Conservation (phyloP, 2,113 vertebrate species). For the Austrofundulus limnaeus region DNA sequence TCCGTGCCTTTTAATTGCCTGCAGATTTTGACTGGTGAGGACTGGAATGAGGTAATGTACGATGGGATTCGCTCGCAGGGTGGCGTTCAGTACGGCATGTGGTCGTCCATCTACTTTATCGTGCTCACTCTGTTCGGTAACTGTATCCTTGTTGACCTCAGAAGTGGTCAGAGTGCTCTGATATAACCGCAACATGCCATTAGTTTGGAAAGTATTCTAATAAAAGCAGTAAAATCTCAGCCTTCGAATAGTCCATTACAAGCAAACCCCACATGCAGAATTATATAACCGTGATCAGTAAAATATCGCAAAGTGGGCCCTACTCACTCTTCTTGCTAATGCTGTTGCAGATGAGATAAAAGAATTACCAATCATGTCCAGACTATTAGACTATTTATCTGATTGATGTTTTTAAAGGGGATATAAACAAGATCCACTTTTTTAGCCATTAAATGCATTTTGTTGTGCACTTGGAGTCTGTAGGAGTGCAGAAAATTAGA, state of each 20-base stretch:
- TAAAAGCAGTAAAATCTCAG: slow-evolving; percentile 1
- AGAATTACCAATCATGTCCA: not conserved
- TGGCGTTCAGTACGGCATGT: slow-evolving; percentile 96
- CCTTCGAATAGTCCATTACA: not conserved
- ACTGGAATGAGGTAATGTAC: slow-evolving; percentile 99
- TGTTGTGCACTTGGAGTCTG: no score
- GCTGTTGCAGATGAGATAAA: no score
- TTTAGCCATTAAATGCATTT: no score
- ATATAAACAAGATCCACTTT: no score
- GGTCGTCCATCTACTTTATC: slow-evolving; percentile 99
- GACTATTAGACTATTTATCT: no score
- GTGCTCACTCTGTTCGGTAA: slow-evolving; percentile 98
- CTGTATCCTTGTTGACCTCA: slow-evolving; percentile 87
- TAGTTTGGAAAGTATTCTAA: slow-evolving; percentile 1
- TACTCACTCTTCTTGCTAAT: not conserved
- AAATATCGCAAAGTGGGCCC: not conserved
- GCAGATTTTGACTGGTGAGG: slow-evolving; percentile 96
- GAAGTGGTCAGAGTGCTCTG: slow-evolving; percentile 3
- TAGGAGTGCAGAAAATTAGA: no score
- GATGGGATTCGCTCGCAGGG: slow-evolving; percentile 97
- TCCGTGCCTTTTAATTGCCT: slow-evolving; percentile 18
- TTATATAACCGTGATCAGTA: not conserved
- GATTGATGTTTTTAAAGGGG: no score
- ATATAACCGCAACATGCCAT: slow-evolving; percentile 3
- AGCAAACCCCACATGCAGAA: not conserved